Evolutionary conservation across 2,888 invertebrate genomes (phyloP), one percentile per base, ranked within the genome.

Genomic region (Drosophila macrospina): DNA sequence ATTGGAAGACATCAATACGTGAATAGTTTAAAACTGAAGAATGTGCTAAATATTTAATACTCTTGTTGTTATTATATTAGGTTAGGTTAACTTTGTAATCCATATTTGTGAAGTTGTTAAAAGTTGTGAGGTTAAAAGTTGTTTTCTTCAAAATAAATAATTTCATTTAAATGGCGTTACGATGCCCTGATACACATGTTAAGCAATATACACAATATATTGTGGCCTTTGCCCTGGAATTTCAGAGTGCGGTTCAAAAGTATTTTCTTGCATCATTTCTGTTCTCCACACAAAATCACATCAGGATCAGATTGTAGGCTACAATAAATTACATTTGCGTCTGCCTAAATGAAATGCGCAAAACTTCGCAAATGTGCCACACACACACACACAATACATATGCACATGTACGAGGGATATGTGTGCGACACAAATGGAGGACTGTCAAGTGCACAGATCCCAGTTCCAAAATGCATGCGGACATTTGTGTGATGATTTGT

Each of bases 251-350:
- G 4, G 11, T 0, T 11, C 3, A n/a, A 26, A 51, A 30, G 30
- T 24, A 24, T 32, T 36, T 45, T 13, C 11, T 5, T 41, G 41
- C 54, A 24, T 39, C 10, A 11, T 50, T 32, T 32, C 39, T 2
- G 32, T 16, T 13, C 16, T 54, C 16, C 32, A 6, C 16, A 44
- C 26, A 20, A 73, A 74, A 76, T 76, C 74, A 59, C 74, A 78
- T 69, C 79, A 44, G 69, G 73, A 78, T 69, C 79, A 44, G 72
- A 76, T 83, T 86, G 37, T 71, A 44, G 48, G 45, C 48, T 61
- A 77, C 74, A 74, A 81, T 81, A 81, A 86, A 83, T 86, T 74
- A 64, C 80, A 86, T 77, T 78, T 83, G 59, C 54, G 62, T 60
- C 55, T 28, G 78, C 52, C 84, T 68, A 79, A 86, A 86, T 66